Conservation (phyloP, 2,888 invertebrate species). For the Stenodera caucasica region DNA sequence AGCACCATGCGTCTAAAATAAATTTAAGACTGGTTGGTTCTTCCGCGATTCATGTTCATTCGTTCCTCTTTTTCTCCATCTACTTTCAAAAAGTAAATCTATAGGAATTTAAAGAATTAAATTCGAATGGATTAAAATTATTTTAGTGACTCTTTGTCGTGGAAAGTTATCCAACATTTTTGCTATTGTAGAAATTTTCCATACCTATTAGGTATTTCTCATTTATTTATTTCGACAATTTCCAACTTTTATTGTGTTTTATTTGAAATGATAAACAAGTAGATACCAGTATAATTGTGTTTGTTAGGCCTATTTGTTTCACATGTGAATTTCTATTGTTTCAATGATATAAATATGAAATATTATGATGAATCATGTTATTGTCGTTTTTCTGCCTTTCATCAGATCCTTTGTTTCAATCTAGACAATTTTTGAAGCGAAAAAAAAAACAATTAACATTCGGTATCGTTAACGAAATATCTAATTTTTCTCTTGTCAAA, state of each 20-base stretch:
- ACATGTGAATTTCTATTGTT: slow-evolving; percentile 3
- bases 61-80: not conserved
- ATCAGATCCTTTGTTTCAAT: not conserved
- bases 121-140: slow-evolving; percentile 30
- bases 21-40: slow-evolving; percentile 38
- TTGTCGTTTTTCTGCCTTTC: not conserved
- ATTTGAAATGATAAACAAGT: not conserved
- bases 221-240: too few relatives aligned
- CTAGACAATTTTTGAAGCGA: not conserved
- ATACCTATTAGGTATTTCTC: too few relatives aligned
- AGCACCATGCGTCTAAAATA: slow-evolving; percentile 42
- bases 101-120: not conserved
- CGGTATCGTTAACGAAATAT: not conserved
- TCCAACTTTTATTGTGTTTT: not conserved
- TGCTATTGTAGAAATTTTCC: not conserved
- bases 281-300: slow-evolving; percentile 1
- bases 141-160: not conserved
- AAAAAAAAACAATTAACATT: too few relatives aligned
- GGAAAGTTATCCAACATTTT: not conserved
- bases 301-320: not conserved
- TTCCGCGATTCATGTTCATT: not conserved
- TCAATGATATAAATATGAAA: slow-evolving; percentile 5
- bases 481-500: not conserved
- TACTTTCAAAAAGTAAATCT: not conserved
- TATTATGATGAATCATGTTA: not conserved